Evolutionary conservation across 2,113 vertebrate species (phyloP).

Genomic region (Heloderma charlesbogerti): DNA sequence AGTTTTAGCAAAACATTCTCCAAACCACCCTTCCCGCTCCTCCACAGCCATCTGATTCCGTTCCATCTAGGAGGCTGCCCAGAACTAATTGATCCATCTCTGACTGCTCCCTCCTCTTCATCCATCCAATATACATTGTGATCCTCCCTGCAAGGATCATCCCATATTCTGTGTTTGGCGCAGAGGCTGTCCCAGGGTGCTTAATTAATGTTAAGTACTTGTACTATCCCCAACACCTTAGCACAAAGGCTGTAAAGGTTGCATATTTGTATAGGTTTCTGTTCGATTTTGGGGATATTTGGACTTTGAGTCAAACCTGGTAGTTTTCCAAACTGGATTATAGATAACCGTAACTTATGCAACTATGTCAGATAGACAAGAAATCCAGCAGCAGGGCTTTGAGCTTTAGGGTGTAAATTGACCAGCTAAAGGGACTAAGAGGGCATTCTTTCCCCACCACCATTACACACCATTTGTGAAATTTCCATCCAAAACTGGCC

Average conservation of each 20-base stretch:
- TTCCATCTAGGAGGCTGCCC: too few relatives aligned
- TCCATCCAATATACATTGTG: not conserved
- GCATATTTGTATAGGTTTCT: conserved; percentile 20
- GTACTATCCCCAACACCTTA: not conserved
- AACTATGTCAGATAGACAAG: conserved; percentile 42
- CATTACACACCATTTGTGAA: conserved; percentile 33
- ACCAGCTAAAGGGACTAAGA: conserved; percentile 26
- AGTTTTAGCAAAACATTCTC: not conserved
- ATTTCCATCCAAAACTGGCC: conserved; percentile 56
- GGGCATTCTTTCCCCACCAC: conserved; percentile 40
- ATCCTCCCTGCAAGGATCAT: not conserved
- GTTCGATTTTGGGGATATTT: conserved; percentile 50
- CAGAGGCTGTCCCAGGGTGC: not conserved
- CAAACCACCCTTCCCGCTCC: not conserved
- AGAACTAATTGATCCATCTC: not conserved
- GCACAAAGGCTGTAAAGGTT: not conserved
- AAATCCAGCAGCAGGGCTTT: not conserved
- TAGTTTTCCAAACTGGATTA: conserved; percentile 48
- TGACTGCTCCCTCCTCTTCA: not conserved
- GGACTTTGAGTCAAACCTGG: conserved; percentile 27
- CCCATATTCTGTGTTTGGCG: too few relatives aligned
- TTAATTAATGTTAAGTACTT: not conserved
- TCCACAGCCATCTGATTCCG: not conserved
- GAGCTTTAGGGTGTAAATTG: conserved; percentile 42
- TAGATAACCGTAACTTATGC: conserved; percentile 62